These are phyloP conservation scores for Hipposideros larvatus DNA, from an alignment of 2,797 vertebrate species.

Conservation along the genomic window DNA sequence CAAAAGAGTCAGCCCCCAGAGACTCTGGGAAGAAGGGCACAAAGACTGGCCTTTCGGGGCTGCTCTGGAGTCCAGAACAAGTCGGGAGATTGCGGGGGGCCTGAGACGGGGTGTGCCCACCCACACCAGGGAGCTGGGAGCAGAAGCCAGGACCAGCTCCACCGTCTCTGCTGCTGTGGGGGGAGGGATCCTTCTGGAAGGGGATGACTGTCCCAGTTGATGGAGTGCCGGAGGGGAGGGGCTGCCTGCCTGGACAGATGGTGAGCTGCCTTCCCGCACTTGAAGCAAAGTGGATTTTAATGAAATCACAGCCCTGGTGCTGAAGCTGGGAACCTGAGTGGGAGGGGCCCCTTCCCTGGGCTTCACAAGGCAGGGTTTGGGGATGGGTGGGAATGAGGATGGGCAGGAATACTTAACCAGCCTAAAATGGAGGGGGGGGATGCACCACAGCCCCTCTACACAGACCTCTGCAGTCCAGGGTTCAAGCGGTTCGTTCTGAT, in stretches of 20 bases:
- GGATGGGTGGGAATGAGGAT: slow-evolving; percentile 57
- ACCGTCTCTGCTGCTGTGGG: not conserved
- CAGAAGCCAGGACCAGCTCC: not conserved
- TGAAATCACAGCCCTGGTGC: slow-evolving; percentile 78
- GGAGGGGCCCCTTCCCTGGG: slow-evolving; percentile 20
- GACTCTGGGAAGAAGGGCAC: slow-evolving; percentile 68
- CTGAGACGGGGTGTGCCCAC: not conserved
- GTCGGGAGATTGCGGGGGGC: not conserved
- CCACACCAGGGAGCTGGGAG: slow-evolving; percentile 6
- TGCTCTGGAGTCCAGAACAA: slow-evolving; percentile 40
- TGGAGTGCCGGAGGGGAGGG: slow-evolving; percentile 77
- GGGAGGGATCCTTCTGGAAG: slow-evolving; percentile 45
- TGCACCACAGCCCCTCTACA: slow-evolving; percentile 70
- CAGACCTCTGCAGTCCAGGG: not conserved
- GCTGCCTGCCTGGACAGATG: slow-evolving; percentile 82
- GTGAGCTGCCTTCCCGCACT: slow-evolving; percentile 78
- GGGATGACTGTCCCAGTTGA: slow-evolving; percentile 74
- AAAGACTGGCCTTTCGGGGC: slow-evolving; percentile 57
- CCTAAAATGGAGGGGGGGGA: slow-evolving; percentile 61
- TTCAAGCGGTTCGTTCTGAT: slow-evolving; percentile 65
- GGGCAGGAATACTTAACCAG: slow-evolving; percentile 68
- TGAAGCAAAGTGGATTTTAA: slow-evolving; percentile 85
- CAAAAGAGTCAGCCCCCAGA: slow-evolving; percentile 74
- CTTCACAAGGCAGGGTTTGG: not conserved
- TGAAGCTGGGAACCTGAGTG: not conserved